phyloP scores from a whole-genome alignment of 2,888 invertebrate species.

The Ditula angustiorana region DNA sequence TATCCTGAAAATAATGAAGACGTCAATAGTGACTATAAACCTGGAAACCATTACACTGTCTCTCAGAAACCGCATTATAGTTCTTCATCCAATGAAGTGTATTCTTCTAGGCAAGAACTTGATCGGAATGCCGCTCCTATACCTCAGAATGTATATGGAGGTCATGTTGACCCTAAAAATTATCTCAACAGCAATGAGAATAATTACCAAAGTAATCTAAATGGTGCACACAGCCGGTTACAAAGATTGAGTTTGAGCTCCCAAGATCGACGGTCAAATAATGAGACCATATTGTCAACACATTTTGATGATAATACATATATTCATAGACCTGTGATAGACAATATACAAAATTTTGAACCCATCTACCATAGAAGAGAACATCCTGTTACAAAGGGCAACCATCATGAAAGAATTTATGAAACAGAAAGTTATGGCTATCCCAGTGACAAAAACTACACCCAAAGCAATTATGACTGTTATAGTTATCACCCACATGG shows the following conservation, averaged over 20 bases:
- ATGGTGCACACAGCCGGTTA: constrained; percentile 67
- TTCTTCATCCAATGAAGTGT: constrained; percentile 69
- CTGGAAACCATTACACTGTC: constrained; percentile 61
- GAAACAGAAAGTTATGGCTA: constrained; percentile 69
- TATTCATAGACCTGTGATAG: constrained; percentile 61
- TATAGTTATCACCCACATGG: constrained; percentile 76
- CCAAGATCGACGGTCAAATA: constrained; percentile 71
- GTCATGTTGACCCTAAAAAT: constrained; percentile 64
- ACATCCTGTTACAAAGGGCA: constrained; percentile 64
- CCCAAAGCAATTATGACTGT: constrained; percentile 72
- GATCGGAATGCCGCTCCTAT: constrained; percentile 61
- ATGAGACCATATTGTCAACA: constrained; percentile 66
- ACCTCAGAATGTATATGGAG: constrained; percentile 63
- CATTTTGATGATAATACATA: constrained; percentile 70
- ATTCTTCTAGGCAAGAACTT: constrained; percentile 69
- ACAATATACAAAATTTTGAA: constrained; percentile 68
- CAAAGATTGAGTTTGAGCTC: constrained; percentile 76
- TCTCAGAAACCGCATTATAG: constrained; percentile 61
- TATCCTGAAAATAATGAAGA: constrained; percentile 75
- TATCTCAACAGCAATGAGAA: constrained; percentile 66
- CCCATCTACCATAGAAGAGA: constrained; percentile 71
- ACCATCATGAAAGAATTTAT: constrained; percentile 74
- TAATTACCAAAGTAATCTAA: constrained; percentile 66
- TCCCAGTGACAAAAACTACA: constrained; percentile 76
- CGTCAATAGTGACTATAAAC: constrained; percentile 63